Percentiles rank a stretch among this genome's conserved stretches.
Conservation (phyloP, 64 coral and sea anemone genomes). For the Montipora efflorescens region DNA sequence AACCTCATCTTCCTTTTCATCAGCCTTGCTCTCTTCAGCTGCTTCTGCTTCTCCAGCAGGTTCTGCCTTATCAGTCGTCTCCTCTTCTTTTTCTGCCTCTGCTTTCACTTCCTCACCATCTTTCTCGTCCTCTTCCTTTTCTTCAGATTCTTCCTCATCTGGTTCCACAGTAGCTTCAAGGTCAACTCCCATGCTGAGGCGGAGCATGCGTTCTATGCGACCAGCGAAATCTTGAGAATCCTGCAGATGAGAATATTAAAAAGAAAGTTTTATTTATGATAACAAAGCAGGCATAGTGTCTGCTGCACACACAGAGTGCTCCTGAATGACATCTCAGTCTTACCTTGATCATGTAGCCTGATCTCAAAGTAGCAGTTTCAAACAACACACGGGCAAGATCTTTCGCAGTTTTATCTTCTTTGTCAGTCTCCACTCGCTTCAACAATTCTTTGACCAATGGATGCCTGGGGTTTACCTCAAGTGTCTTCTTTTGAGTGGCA, state of each 20-base stretch:
- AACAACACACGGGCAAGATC: conserved; percentile 86
- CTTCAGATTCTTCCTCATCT: conserved; percentile 86
- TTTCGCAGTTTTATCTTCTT: conserved; percentile 94
- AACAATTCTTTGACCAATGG: conserved; percentile 93
- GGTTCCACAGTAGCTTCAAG: conserved; percentile 85
- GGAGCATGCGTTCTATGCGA: conserved; percentile 94
- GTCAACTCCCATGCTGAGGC: conserved; percentile 91
- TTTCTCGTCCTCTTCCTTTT: conserved; percentile 89
- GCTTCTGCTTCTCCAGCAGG: conserved; percentile 25
- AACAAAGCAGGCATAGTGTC: too few species aligned
- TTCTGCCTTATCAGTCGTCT: conserved; percentile 38
- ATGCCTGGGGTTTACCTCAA: conserved; percentile 96
- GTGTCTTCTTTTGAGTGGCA: conserved; percentile 90
- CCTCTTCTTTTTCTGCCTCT: conserved; percentile 70
- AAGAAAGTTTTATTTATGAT: too few species aligned
- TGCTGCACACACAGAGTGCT: neutral
- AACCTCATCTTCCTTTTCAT: conserved; percentile 95
- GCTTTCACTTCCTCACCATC: conserved; percentile 77
- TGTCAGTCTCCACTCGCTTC: conserved; percentile 87
- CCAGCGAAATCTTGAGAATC: conserved; percentile 90
- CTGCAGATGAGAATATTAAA: conserved; percentile 21
- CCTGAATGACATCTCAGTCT: neutral
- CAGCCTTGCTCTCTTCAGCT: conserved; percentile 67
- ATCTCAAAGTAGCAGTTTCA: conserved; percentile 95
- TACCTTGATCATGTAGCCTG: conserved; percentile 93